Conservation (phyloP, 2,113 vertebrate genomes). For the Chlorodrepanis virens region DNA sequence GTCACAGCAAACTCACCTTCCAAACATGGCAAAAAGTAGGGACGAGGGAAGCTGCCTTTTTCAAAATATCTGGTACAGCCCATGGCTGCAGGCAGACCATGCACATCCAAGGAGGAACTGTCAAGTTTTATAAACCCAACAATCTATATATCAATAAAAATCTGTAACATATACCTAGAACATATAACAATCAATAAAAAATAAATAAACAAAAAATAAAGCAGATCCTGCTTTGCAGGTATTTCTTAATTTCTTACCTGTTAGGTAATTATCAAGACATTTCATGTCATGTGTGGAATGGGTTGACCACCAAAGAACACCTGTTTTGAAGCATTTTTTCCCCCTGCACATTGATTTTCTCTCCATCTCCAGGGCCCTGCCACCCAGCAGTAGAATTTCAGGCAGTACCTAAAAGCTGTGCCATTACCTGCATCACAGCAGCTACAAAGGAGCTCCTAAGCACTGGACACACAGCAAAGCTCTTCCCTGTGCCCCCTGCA, state of each 20-base stretch:
- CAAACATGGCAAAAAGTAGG: neutral
- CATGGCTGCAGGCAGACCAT: neutral
- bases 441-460: neutral
- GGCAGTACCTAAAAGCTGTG: neutral
- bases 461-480: neutral
- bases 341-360: neutral
- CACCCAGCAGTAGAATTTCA: neutral
- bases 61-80: neutral
- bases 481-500: neutral
- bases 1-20: neutral
- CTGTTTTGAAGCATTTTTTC: neutral
- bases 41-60: neutral
- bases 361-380: neutral
- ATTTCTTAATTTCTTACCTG: neutral
- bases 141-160: neutral
- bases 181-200: neutral
- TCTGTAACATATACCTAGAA: neutral
- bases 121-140: neutral
- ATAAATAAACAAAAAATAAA: neutral
- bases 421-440: neutral
- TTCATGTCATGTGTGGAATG: accelerated
- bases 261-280: neutral
- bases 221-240: neutral
- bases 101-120: neutral
- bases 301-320: neutral